A percentile compares a stretch with the other conserved stretches of the same genome.
phyloP scores from a whole-genome alignment of 2,113 vertebrate species.

The Phaethon lepturus region DNA sequence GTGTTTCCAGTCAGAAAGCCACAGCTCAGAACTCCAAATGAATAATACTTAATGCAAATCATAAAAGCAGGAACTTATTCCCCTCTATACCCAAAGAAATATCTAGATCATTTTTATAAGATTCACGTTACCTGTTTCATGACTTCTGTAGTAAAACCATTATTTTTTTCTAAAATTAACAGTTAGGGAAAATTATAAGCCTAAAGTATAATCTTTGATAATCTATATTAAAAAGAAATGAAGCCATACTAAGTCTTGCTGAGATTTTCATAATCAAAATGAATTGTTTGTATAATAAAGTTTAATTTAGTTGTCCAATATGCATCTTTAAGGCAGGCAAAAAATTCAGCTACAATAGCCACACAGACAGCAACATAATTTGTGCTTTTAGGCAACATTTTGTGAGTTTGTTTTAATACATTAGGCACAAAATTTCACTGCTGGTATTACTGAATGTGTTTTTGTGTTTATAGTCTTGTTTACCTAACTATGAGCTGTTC shows the following conservation, averaged over 20 bases:
- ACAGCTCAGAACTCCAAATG: background rate
- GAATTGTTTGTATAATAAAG: accelerated
- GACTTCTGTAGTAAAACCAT: background rate
- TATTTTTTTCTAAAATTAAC: background rate
- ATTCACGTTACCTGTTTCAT: background rate
- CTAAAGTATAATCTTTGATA: background rate
- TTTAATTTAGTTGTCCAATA: background rate
- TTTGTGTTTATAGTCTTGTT: background rate
- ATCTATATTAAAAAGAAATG: background rate
- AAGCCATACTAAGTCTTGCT: background rate
- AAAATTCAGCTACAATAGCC: background rate
- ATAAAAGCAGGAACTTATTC: background rate
- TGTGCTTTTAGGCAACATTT: background rate
- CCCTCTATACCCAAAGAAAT: background rate
- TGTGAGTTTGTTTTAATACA: background rate
- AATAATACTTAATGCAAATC: background rate
- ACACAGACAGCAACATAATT: background rate
- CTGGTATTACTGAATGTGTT: background rate
- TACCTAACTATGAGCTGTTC: background rate
- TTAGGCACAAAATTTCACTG: background rate
- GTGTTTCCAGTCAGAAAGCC: background rate
- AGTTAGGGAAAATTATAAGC: background rate
- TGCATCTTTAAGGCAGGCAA: background rate
- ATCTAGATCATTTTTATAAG: background rate
- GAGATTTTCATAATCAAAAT: background rate